Conservation (phyloP, 2,113 vertebrate species). For the Astatoreochromis straeleni region DNA sequence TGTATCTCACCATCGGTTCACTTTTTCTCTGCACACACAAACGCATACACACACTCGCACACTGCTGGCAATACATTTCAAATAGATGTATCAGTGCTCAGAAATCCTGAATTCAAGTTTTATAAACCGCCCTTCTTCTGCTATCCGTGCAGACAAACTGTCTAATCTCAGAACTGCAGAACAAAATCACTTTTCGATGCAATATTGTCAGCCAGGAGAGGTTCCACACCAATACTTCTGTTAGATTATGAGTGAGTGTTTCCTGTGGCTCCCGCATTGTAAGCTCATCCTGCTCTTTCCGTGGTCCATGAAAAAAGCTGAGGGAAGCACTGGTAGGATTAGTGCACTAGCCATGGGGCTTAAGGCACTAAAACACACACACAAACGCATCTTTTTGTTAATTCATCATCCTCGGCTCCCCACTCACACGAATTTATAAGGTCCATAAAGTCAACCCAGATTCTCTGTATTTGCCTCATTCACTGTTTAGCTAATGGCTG, state of each 20-base stretch:
- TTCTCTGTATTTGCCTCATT: not conserved
- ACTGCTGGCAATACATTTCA: constrained; percentile 6
- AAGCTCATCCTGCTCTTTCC: constrained; percentile 33
- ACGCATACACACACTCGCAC: not conserved
- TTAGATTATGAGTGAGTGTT: constrained; percentile 37
- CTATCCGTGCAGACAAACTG: not conserved
- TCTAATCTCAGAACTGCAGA: constrained; percentile 32
- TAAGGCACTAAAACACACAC: constrained; percentile 27
- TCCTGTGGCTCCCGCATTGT: constrained; percentile 23
- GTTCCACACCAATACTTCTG: constrained; percentile 32
- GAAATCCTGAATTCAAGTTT: constrained; percentile 21
- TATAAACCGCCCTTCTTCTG: not conserved
- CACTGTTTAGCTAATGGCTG: not conserved
- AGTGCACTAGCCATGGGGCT: constrained; percentile 5
- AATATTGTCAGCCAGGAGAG: constrained; percentile 17
- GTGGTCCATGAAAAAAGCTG: constrained; percentile 48
- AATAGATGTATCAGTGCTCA: not conserved
- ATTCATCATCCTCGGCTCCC: not conserved
- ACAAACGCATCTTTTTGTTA: not conserved
- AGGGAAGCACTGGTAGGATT: constrained; percentile 50
- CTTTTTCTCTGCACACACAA: not conserved
- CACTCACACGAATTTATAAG: not conserved
- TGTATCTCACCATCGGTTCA: not conserved
- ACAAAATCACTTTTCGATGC: constrained; percentile 24
- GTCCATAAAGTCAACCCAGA: not conserved